Percentiles rank a stretch among this genome's conserved stretches.
phyloP scores from a whole-genome alignment of 2,888 invertebrate species.

The Cerceris ruficornis region DNA sequence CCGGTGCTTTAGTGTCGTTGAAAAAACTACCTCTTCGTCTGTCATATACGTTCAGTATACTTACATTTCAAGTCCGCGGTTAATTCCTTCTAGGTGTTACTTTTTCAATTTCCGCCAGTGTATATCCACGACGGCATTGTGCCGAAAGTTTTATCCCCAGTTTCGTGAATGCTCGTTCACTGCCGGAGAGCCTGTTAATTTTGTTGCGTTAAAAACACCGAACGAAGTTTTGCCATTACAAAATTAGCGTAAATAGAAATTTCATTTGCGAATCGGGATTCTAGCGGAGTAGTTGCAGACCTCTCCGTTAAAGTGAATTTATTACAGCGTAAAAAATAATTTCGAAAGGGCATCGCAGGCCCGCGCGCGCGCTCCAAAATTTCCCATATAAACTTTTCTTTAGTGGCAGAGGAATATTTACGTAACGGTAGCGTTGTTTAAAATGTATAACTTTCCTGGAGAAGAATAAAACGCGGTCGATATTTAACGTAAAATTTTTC shows the following conservation, averaged over 20 bases:
- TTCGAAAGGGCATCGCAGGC: neutral
- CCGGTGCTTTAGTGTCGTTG: no score
- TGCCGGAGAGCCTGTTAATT: constrained; percentile 27
- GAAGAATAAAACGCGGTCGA: constrained; percentile 1
- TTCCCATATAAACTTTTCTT: constrained; percentile 15
- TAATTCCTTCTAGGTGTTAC: neutral
- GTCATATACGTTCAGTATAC: no score
- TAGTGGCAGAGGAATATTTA: neutral
- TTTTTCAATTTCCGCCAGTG: neutral
- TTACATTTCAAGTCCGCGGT: no score
- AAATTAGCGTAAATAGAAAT: constrained; percentile 47
- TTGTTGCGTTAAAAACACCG: constrained; percentile 27
- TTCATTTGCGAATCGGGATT: constrained; percentile 14
- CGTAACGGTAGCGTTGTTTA: neutral
- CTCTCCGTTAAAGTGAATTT: constrained; percentile 1
- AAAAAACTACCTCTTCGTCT: no score
- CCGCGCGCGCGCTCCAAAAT: neutral
- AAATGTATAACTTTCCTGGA: constrained; percentile 17
- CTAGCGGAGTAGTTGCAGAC: neutral
- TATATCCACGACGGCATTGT: constrained; percentile 1
- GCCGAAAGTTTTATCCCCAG: constrained; percentile 8
- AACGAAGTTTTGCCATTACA: constrained; percentile 47
- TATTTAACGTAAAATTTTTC: constrained; percentile 18
- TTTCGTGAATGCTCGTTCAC: constrained; percentile 10
- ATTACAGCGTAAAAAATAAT: neutral